Evolutionary conservation across 2,113 vertebrate genomes (phyloP), one percentile per base, ranked within the genome.

Genomic region (Sinocyclocheilus grahami): DNA sequence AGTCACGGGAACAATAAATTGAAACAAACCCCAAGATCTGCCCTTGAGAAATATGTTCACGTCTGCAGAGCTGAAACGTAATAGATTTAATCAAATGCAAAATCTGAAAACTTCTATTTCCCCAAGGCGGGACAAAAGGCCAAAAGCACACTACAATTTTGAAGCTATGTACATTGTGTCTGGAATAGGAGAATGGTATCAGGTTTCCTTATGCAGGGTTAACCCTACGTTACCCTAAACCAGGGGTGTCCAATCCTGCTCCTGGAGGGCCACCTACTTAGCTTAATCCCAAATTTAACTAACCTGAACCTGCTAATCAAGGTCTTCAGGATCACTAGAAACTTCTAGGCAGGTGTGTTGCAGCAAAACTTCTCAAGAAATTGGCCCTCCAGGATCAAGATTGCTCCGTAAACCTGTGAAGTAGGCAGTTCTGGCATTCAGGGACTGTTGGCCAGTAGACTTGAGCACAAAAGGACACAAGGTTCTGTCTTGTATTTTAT

Each of bases 11-110:
- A 75, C 85, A 81, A 88, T 86, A 83, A 84, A 33, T 88, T 79
- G 82, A 84, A 85, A 85, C 71, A 78, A 39, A 37, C 65, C 62
- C 39, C 74, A 55, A 82, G 62, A 84, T 77, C 72, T 62, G 78
- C 22, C 86, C 75, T 63, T 10, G 85, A 58, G 84, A 85, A 85
- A 84, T 74, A 78, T 69, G 72, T 81, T 80, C 74, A 63, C 37
- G 33, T 67, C 85, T 85, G 72, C 80, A 37, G 62, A 67, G 78
- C 51, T 42, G 62, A 89, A 82, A 55, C 75, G 72, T 80, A 85
- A 83, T 87, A 63, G 83, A 83, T 85, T 86, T 81, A 82, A 89
- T 90, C 86, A 84, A 58, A 87, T 16, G 75, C n/a, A 53, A 81
- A 75, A 84, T 42, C 30, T 30, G 55, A 51, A 80, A 85, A 80